These are phyloP conservation scores for Gambusia yucatana DNA, from an alignment of 2,797 vertebrate genomes.

Conservation along the genomic window DNA sequence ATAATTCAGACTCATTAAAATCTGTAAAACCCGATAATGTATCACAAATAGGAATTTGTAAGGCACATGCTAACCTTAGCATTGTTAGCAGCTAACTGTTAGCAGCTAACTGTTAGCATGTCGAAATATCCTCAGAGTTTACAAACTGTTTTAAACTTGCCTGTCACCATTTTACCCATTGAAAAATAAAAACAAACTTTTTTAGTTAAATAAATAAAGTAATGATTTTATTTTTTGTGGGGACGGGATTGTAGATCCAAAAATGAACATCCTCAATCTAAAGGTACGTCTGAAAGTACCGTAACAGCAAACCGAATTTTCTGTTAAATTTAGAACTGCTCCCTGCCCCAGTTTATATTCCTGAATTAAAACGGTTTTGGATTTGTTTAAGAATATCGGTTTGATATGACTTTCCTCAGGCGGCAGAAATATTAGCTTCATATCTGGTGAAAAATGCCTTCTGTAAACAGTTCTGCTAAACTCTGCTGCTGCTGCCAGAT, in stretches of 20 bases:
- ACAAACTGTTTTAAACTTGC: neutral
- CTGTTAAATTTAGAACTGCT: neutral
- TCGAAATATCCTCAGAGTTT: neutral
- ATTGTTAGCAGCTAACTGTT: neutral
- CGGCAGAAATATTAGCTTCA: neutral
- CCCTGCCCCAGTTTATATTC: neutral
- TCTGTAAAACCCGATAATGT: neutral
- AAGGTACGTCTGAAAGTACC: neutral
- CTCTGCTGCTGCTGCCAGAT: neutral
- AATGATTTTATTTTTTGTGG: too few relatives aligned
- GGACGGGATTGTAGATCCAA: neutral
- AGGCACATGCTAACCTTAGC: neutral
- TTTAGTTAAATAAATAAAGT: too few relatives aligned
- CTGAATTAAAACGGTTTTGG: neutral
- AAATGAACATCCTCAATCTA: neutral
- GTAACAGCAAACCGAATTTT: neutral
- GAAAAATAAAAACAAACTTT: too few relatives aligned
- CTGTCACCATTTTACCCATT: neutral
- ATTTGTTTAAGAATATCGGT: neutral
- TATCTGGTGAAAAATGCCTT: constrained; percentile 3
- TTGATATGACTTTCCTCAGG: neutral
- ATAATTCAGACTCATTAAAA: neutral
- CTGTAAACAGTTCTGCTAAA: neutral
- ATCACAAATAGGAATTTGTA: neutral
- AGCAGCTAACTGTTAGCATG: neutral